Evolutionary conservation across 2,797 vertebrate genomes (phyloP).

Genomic region (Orestias chungarensis): DNA sequence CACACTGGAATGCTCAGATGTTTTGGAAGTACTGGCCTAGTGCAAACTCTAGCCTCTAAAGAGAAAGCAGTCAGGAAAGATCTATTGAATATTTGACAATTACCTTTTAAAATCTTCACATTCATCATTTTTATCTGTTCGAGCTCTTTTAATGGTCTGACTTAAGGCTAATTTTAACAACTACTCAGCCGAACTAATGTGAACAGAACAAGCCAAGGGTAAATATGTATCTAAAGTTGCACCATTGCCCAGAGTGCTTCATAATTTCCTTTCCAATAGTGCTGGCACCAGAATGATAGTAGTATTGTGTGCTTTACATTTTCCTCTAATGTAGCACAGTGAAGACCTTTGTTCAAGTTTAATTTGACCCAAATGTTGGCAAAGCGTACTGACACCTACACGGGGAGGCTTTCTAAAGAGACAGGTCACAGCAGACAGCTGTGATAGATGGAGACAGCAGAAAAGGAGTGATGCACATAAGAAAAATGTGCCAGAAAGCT

Average conservation of each 20-base stretch:
- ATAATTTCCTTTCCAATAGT: slow-evolving; percentile 48
- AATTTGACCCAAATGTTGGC: slow-evolving; percentile 72
- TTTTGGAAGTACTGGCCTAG: slow-evolving; percentile 29
- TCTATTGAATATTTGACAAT: neutral
- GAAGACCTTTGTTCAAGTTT: slow-evolving; percentile 61
- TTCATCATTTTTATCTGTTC: slow-evolving; percentile 43
- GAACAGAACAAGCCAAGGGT: slow-evolving; percentile 38
- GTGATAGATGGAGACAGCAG: slow-evolving; percentile 66
- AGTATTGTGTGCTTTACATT: slow-evolving; percentile 55
- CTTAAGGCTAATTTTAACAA: slow-evolving; percentile 52
- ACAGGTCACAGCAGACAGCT: slow-evolving; percentile 73
- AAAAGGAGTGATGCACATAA: slow-evolving; percentile 65
- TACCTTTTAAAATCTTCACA: slow-evolving; percentile 19
- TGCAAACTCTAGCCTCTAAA: slow-evolving; percentile 46
- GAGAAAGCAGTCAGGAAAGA: slow-evolving; percentile 41
- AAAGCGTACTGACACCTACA: slow-evolving; percentile 42
- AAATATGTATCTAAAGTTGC: slow-evolving; percentile 50
- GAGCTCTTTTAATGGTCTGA: slow-evolving; percentile 44
- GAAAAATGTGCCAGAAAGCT: slow-evolving; percentile 71
- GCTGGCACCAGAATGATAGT: slow-evolving; percentile 37
- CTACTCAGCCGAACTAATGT: slow-evolving; percentile 51
- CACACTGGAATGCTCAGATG: neutral
- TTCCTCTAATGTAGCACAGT: slow-evolving; percentile 51
- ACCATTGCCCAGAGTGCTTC: slow-evolving; percentile 49
- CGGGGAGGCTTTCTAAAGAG: slow-evolving; percentile 68